Conservation (phyloP, 2,797 vertebrate species). For the Gorsachius magnificus region DNA sequence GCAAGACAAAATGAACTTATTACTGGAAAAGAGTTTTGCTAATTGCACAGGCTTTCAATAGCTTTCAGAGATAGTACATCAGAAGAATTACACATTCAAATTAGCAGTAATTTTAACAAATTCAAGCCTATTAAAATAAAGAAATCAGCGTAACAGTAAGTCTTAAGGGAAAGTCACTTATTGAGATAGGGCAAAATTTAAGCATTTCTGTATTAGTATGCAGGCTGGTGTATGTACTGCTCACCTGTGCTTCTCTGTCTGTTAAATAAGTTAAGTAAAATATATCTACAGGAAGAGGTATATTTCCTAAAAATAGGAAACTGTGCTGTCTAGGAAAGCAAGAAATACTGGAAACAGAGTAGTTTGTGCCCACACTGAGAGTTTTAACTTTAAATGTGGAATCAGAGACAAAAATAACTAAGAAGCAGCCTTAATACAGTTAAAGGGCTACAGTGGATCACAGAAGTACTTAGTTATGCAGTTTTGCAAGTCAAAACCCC, state of each 20-base stretch:
- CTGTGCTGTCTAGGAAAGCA: background rate
- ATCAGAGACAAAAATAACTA: background rate
- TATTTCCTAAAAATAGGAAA: background rate
- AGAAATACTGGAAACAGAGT: background rate
- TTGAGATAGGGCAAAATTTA: background rate
- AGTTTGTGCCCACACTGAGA: background rate
- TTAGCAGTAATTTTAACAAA: background rate
- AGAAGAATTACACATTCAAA: background rate
- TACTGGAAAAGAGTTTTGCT: background rate
- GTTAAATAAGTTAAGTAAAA: background rate
- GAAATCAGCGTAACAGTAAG: background rate
- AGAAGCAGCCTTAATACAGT: background rate
- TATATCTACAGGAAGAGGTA: background rate
- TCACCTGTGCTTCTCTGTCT: background rate
- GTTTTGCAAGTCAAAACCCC: background rate
- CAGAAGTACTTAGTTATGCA: background rate
- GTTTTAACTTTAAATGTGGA: background rate
- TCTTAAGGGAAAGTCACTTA: background rate
- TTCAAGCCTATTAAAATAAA: background rate
- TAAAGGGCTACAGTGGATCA: background rate
- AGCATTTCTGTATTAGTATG: background rate
- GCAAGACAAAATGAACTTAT: background rate
- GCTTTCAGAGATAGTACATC: background rate
- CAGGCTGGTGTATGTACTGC: background rate
- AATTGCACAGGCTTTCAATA: background rate